phyloP scores from a whole-genome alignment of 92 coral and sea anemone genomes.

The Plumapathes pennacea region DNA sequence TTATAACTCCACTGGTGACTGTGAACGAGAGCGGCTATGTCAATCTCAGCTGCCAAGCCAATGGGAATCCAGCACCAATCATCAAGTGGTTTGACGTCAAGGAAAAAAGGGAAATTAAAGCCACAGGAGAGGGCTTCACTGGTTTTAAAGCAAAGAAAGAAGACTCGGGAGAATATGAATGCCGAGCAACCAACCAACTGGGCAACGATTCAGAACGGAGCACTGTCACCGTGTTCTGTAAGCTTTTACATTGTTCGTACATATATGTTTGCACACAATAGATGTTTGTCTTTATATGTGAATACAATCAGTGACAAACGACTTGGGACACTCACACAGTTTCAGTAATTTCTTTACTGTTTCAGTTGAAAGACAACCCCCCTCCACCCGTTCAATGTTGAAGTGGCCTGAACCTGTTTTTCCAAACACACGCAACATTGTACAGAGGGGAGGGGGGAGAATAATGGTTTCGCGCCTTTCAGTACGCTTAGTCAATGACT shows the following conservation, averaged over 20 bases:
- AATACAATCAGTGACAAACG: background rate
- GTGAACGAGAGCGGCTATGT: slow-evolving; percentile 12
- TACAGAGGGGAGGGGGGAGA: too few species aligned
- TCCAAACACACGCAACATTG: too few species aligned
- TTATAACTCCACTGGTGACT: slow-evolving; percentile 1
- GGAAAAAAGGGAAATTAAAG: background rate
- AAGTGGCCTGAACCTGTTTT: too few species aligned
- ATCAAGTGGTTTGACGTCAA: slow-evolving; percentile 26
- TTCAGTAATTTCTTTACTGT: too few species aligned
- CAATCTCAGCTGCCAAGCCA: slow-evolving; percentile 18
- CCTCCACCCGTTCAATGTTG: too few species aligned
- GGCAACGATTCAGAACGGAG: slow-evolving; percentile 12
- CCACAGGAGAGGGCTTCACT: background rate
- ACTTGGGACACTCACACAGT: too few species aligned
- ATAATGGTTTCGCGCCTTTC: too few species aligned
- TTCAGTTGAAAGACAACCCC: too few species aligned
- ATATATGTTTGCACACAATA: too few species aligned
- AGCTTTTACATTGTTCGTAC: too few species aligned
- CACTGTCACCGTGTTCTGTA: slow-evolving; percentile 13
- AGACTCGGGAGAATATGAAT: slow-evolving; percentile 28
- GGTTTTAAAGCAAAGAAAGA: background rate
- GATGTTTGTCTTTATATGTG: background rate
- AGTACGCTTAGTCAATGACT: too few species aligned
- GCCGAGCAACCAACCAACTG: slow-evolving; percentile 24
- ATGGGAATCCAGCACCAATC: slow-evolving; percentile 34